Evolutionary conservation across 2,888 invertebrate species (phyloP), one percentile per base, ranked within the genome.

Genomic region (Protophormia terraenovae): DNA sequence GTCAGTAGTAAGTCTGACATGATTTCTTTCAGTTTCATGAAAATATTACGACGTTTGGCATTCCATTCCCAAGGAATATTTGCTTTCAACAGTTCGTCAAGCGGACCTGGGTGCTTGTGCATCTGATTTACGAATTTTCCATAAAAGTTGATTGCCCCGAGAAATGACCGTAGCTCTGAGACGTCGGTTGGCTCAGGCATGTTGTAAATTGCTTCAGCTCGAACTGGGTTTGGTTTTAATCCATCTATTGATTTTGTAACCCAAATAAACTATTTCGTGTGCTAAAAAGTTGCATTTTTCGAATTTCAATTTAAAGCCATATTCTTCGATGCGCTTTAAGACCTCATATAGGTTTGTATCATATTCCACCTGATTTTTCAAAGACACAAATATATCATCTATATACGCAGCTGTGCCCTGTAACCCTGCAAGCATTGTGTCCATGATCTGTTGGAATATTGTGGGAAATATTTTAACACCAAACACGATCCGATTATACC

Each of bases 401-500:
- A 83, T 60, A 55, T 85, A 75, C 6, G 80, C 72, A 6, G 73
- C 64, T 1, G 55, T 71, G 6, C 75, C 73, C 8, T 75, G 47
- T 1, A 84, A 8, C 16, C 66, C 86, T 3, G 83, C 82, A 35
- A 88, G 45, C 84, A 87, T 86, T 5, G 75, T 66, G 35, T 86
- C 81, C 83, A 87, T 86, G 3, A 86, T 84, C 41, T 87, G 84
- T 76, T 87, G 86, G 60, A 88, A 87, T n/a, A 83, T 84, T 22
- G 62, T 75, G 16, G 86, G 83, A 22, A 84, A 85, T 29, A 67
- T 60, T 58, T 87, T 87, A 1, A 85, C 69, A n/a, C 86, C 87
- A 41, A 83, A 84, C 2, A 82, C 75, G 75, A 82, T 77, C 29
- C 75, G 27, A 29, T 71, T 84, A 10, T 79, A 86, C 41, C 75